Evolutionary conservation across 1,140 invertebrate species (phyloP).

Genomic region (Maniola jurtina): DNA sequence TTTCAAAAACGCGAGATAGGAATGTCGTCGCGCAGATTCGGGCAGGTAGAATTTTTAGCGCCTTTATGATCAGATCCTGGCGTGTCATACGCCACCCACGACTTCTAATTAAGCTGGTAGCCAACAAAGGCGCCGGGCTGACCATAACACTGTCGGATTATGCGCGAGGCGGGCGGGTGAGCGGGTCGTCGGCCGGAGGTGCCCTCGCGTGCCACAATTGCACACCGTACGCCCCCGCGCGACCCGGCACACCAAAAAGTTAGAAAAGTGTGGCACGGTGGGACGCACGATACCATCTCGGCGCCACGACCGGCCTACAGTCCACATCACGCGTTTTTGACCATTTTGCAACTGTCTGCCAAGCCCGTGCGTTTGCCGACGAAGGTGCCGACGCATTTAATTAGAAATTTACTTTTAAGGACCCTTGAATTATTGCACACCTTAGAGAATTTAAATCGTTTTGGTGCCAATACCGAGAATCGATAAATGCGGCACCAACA

Average conservation of each 20-base stretch:
- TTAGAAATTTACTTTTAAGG: slow-evolving; percentile 64
- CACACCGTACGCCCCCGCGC: slow-evolving; percentile 68
- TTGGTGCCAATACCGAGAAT: slow-evolving; percentile 58
- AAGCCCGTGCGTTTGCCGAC: slow-evolving; percentile 43
- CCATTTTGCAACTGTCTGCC: slow-evolving; percentile 54
- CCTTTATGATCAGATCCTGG: slow-evolving; percentile 74
- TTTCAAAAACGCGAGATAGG: slow-evolving; percentile 67
- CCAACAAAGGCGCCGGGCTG: slow-evolving; percentile 70
- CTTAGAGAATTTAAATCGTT: slow-evolving; percentile 58
- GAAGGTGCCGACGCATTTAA: slow-evolving; percentile 58
- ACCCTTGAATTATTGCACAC: slow-evolving; percentile 65
- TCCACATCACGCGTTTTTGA: slow-evolving; percentile 44
- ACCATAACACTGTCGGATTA: slow-evolving; percentile 74
- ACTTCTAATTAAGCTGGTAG: slow-evolving; percentile 73
- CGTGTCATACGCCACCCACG: slow-evolving; percentile 75
- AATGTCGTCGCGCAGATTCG: slow-evolving; percentile 64
- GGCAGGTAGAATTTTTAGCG: slow-evolving; percentile 75
- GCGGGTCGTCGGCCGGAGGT: slow-evolving; percentile 61
- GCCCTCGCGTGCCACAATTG: slow-evolving; percentile 73
- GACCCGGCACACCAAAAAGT: slow-evolving; percentile 67
- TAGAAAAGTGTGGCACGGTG: slow-evolving; percentile 66
- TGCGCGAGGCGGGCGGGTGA: slow-evolving; percentile 40
- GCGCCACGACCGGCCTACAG: slow-evolving; percentile 38
- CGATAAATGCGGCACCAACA: slow-evolving; percentile 49
- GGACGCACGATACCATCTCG: slow-evolving; percentile 62